phyloP scores from a whole-genome alignment of 1,140 invertebrate genomes.

The Dryas iulia region DNA sequence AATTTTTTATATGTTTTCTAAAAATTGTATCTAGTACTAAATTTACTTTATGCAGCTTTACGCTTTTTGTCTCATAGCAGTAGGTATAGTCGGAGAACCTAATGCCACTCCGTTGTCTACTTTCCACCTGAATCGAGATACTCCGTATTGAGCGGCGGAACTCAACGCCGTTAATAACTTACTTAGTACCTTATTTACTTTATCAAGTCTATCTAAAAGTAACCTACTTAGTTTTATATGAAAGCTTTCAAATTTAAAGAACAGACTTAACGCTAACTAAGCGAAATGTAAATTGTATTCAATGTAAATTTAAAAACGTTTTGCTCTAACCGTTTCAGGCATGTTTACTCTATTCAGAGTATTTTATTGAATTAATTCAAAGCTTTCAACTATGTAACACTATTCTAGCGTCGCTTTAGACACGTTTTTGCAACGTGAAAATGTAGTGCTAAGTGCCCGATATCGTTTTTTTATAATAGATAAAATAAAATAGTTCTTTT shows the following conservation, averaged over 20 bases:
- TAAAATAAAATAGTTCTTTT: too few relatives aligned
- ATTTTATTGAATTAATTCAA: background rate
- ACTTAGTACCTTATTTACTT: background rate
- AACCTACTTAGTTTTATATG: background rate
- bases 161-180: too few relatives aligned
- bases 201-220: background rate
- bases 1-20: too few relatives aligned
- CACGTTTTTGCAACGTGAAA: background rate
- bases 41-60: too few relatives aligned
- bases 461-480: too few relatives aligned
- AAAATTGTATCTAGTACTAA: too few relatives aligned
- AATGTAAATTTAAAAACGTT: slow-evolving; percentile 3
- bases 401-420: background rate
- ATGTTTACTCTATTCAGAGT: background rate
- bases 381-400: background rate
- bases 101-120: too few relatives aligned
- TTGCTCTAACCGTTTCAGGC: background rate
- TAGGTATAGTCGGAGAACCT: too few relatives aligned
- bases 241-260: background rate
- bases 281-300: background rate
- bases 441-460: background rate
- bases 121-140: too few relatives aligned
- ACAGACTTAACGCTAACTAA: background rate
- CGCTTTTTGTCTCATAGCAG: too few relatives aligned
- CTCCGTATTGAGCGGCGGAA: too few relatives aligned